These are phyloP conservation scores for Vanessa tameamea DNA, from an alignment of 1,140 invertebrate genomes.

Conservation along the genomic window DNA sequence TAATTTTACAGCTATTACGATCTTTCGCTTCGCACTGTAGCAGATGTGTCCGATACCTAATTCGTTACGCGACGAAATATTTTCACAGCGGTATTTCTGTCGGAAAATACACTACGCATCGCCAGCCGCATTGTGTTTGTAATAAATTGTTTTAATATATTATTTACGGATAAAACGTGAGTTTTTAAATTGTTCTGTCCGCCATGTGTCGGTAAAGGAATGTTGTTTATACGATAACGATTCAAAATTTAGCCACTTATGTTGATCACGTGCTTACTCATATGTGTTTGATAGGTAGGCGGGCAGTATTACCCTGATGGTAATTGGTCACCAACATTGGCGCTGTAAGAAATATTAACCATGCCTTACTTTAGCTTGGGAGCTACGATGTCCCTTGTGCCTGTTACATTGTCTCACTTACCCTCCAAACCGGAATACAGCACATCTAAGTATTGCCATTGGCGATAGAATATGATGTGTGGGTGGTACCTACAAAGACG, in stretches of 20 bases:
- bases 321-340: too few species aligned
- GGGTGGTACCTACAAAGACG: too few species aligned
- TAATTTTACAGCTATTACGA: too few species aligned
- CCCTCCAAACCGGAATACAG: too few species aligned
- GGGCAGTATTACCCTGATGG: too few species aligned
- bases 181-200: background rate
- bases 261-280: background rate
- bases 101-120: background rate
- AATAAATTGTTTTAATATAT: background rate
- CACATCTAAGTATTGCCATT: too few species aligned
- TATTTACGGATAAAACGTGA: background rate
- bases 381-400: too few species aligned
- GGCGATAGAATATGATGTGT: too few species aligned
- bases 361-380: too few species aligned
- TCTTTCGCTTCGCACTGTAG: too few species aligned
- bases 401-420: too few species aligned
- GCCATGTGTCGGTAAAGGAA: background rate
- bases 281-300: background rate
- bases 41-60: background rate
- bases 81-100: background rate
- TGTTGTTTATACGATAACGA: background rate
- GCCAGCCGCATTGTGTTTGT: background rate
- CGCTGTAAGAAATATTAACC: too few species aligned
- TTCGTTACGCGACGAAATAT: background rate
- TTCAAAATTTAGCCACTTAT: background rate